Base-by-base conservation (phyloP, 2,888 invertebrate genomes). In the Stenurella melanura region DNA sequence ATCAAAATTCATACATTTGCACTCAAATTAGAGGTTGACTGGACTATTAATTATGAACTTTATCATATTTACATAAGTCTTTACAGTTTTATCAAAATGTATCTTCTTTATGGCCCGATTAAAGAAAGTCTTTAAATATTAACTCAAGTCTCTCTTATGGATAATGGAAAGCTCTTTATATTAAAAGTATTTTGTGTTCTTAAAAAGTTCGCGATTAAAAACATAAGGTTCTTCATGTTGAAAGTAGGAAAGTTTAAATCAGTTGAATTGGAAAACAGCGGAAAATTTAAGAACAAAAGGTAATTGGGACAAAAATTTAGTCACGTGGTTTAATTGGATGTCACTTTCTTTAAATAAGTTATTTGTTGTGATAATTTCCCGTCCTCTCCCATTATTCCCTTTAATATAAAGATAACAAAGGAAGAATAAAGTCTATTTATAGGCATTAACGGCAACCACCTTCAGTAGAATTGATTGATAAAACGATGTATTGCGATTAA, bases 341-440 rank as follows among this genome's bases (percentile, higher is more conserved):
- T 50, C 15, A 50, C 6, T 6, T 50, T n/a, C 50, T 50, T 50
- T n/a, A 50, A 42, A 34, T 42, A 50, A 50, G 15, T 50, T n/a
- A 50, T 50, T 50, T 50, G 50, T 50, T 50, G 50, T 50, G n/a
- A 50, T n/a, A 50, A 50, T 6, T 50, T 15, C n/a, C 50, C 6
- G 15, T 50, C 5, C 4, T 50, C 50, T 50, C n/a, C n/a, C 50
- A n/a, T 50, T 50, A 50, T 50, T 12, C 1, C n/a, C 6, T 50
- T 50, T 5, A n/a, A 15, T 50, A 50, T n/a, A 50, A n/a, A n/a
- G 5, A 50, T 50, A n/a, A 50, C 50, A 15, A 50, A 50, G 50
- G n/a, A 50, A 50, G 50, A 50, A 50, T 50, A 50, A n/a, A 50
- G 2, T 50, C n/a, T 50, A 50, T 50, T 50, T 50, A 50, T 50